Conservation (phyloP, 2,113 vertebrate species). For the Bettongia penicillata region DNA sequence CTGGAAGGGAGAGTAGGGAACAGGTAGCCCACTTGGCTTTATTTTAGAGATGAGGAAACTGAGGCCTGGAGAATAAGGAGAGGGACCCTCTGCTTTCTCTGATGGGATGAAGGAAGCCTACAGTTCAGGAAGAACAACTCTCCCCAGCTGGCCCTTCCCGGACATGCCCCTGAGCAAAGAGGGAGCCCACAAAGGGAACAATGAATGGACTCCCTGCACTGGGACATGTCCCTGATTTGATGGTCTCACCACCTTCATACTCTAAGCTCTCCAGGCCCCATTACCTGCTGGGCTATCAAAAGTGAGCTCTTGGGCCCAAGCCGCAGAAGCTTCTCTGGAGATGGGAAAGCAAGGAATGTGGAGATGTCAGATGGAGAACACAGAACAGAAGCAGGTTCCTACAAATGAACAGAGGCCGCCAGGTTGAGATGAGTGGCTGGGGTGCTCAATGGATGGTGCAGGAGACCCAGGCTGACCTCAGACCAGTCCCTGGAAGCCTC, state of each 20-base stretch:
- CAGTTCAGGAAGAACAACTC: background rate
- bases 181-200: too few species aligned
- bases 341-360: constrained; percentile 94
- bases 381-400: constrained; percentile 87
- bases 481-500: background rate
- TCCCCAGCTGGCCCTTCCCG: rapidly evolving
- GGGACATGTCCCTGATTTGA: background rate
- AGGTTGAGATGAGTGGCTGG: background rate
- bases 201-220: too few species aligned
- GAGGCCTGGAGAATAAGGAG: too few species aligned
- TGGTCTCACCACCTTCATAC: background rate
- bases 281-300: constrained; percentile 93
- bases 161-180: too few species aligned
- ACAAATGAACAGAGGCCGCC: constrained; percentile 1
- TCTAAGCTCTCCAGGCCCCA: background rate
- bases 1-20: too few species aligned
- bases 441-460: background rate
- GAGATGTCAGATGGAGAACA: constrained; percentile 86
- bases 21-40: too few species aligned
- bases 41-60: too few species aligned
- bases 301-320: constrained; percentile 90
- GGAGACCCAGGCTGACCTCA: background rate
- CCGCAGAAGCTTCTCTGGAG: constrained; percentile 94
- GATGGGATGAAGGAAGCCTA: background rate
- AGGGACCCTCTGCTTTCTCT: background rate